These are phyloP conservation scores for Aphrophora alni DNA, from an alignment of 2,888 invertebrate species.

Conservation along the genomic window DNA sequence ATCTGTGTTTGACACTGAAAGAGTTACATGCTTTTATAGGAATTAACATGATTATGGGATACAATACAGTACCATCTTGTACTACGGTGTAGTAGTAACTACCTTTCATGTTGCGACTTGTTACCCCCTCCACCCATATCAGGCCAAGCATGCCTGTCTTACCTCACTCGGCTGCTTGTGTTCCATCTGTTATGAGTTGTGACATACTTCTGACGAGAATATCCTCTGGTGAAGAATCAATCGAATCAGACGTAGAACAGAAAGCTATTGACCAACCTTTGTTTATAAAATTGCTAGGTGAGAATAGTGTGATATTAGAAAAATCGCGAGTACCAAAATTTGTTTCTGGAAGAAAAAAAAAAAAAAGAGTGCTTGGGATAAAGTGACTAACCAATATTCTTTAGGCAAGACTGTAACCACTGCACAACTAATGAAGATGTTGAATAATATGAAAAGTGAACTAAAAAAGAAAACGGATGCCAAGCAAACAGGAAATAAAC, in stretches of 20 bases:
- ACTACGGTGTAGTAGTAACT: background rate
- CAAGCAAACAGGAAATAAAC: background rate
- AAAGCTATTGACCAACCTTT: background rate
- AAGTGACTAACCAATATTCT: background rate
- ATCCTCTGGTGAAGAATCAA: background rate
- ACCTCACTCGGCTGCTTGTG: background rate
- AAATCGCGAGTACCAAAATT: background rate
- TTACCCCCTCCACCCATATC: background rate
- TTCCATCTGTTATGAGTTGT: background rate
- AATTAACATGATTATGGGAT: too few species aligned
- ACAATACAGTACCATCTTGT: too few species aligned
- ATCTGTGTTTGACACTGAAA: too few species aligned
- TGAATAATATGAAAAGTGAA: background rate
- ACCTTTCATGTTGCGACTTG: background rate
- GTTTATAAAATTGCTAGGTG: constrained; percentile 9
- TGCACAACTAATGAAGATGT: background rate
- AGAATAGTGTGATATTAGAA: background rate
- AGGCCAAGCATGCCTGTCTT: background rate
- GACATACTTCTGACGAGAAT: background rate
- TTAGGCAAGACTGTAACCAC: background rate
- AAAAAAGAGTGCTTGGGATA: background rate
- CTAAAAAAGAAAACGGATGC: background rate
- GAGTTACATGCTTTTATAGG: too few species aligned
- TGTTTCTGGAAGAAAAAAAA: too few species aligned
- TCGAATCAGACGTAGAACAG: background rate